Base-by-base conservation (phyloP, 2,888 invertebrate species). In the Cephus rjabovi region DNA sequence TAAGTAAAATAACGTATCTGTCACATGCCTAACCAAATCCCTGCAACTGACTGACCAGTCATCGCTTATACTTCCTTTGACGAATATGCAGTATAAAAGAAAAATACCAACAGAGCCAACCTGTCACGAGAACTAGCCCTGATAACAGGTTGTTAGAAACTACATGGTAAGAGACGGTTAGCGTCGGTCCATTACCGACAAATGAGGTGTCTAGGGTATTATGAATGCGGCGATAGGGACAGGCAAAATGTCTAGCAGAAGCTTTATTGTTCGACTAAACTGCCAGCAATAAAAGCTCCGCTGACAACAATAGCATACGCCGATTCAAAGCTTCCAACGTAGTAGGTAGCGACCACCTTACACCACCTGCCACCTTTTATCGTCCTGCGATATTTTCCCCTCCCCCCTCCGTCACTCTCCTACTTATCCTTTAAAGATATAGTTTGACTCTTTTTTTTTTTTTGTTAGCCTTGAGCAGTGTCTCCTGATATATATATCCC, bases 241-340 rank as follows among this genome's bases (percentile, higher is more conserved):
- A 86, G 84, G 81, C 80, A 78, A 84, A 86, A 84, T 81, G 85
- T 82, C 80, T 79, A 81, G 80, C 84, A 84, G 79, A 78, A 83
- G 85, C 82, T 89, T 88, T 88, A 88, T 89, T 87, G 87, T 88
- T 86, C 86, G 83, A 82, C 83, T 81, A 84, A 86, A 87, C 86
- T 85, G 81, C 83, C 80, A 83, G 83, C 86, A 84, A 86, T 87
- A 76, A 70, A 79, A 75, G 75, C 74, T 75, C 75, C 75, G 76
- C 76, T 77, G 81, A 81, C 85, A 81, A 86, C 85, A 87, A 86
- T 84, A 83, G 82, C 79, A 69, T 56, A 56, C 56, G 56, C 75
- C 79, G 81, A 80, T 81, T 81, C 78, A 76, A 79, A 76, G 73
- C 80, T 79, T 80, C 71, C 71, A 71, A 71, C 71, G 12, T 23